Evolutionary conservation across 2,888 invertebrate genomes (phyloP), one percentile per base, ranked within the genome.

Genomic region (Phyto melanocephala): DNA sequence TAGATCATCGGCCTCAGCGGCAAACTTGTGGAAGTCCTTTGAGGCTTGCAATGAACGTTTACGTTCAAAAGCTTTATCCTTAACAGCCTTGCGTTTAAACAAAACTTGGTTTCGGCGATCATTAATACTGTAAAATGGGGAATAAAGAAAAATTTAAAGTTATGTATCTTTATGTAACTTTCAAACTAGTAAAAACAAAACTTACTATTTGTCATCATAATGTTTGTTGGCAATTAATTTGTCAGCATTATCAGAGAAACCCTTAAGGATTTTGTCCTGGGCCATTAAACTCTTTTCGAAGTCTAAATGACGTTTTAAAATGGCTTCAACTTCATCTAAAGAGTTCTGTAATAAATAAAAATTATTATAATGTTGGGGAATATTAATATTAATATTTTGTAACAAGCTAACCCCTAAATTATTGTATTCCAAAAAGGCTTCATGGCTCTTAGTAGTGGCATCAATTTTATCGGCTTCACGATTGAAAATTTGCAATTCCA

Each of bases 381-480:
- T 28, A 5, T 28, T 5, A 28, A 5, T 5, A 37, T 11, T 6
- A 37, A 11, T 11, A 37, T 37, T 37, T 37, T 37, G 2, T 3
- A 8, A 1, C 10, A 8, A 47, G 91, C 94, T 93, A 90, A 96
- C 96, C 84, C 98, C 99, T 54, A 96, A 93, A 85, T 97, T 95
- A 10, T 94, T 94, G 91, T 96, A 96, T 86, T 98, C 98, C 20
- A 99, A 92, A 92, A 97, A 98, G 0, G 98, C 97, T 90, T 98
- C 96, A 89, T 99, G 98, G 15, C 97, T 96, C 71, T 97, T 96
- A 62, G 97, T 97, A 11, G 96, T 95, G 0, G 99, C 98, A 91
- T 99, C 99, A 84, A 99, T 97, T 90, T 98, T 97, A 90, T 99
- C 99, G 0, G 98, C 98, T 91, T 99, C 99, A 45, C 97, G 94